phyloP scores from a whole-genome alignment of 1,140 invertebrate genomes.

The Vanessa atalanta region DNA sequence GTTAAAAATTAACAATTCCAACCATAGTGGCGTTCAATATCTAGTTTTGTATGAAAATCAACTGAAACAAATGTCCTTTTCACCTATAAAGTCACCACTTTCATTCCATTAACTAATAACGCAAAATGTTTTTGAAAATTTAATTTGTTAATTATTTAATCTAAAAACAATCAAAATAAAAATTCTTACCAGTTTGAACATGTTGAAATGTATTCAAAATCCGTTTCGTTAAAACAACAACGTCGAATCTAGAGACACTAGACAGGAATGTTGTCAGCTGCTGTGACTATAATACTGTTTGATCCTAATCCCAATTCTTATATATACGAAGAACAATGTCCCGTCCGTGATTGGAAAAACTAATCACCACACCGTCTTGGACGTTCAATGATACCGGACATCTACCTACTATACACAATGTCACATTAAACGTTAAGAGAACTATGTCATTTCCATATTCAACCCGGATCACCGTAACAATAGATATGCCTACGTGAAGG shows the following conservation, averaged over 20 bases:
- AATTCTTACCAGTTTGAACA: slow-evolving; percentile 69
- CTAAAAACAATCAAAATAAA: slow-evolving; percentile 6
- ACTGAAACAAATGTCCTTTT: too few species aligned
- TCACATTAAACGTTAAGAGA: slow-evolving; percentile 71
- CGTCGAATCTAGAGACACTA: slow-evolving; percentile 55
- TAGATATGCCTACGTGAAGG: slow-evolving; percentile 36
- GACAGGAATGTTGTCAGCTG: slow-evolving; percentile 55
- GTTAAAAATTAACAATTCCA: too few species aligned
- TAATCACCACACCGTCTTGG: slow-evolving; percentile 58
- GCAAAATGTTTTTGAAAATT: too few species aligned
- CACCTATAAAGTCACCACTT: too few species aligned
- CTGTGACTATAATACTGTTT: slow-evolving; percentile 43
- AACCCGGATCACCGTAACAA: slow-evolving; percentile 63
- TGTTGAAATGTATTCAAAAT: slow-evolving; percentile 38
- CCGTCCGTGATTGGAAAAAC: slow-evolving; percentile 69
- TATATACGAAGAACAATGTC: slow-evolving; percentile 56
- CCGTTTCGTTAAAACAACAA: slow-evolving; percentile 42
- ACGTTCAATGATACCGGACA: slow-evolving; percentile 62
- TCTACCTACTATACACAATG: slow-evolving; percentile 64
- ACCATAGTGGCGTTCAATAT: too few species aligned
- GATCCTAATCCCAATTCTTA: slow-evolving; percentile 48
- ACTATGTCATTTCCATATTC: slow-evolving; percentile 68
- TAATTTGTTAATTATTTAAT: not conserved
- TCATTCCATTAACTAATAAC: too few species aligned
- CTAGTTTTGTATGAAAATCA: too few species aligned